phyloP scores from a whole-genome alignment of 2,797 vertebrate species.

The Melanotaenia boesemani region DNA sequence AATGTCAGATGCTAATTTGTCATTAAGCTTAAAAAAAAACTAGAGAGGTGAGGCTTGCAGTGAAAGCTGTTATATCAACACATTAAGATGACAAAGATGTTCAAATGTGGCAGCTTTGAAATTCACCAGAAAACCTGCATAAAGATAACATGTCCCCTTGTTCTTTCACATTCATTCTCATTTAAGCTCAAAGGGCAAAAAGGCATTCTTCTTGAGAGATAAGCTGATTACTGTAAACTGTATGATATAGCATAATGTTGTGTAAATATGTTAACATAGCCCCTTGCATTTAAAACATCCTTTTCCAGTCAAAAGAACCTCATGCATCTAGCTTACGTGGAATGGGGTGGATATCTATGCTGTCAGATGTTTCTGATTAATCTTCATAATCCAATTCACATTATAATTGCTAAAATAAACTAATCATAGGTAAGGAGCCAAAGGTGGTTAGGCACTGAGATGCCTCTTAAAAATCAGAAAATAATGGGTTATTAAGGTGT shows the following conservation, averaged over 20 bases:
- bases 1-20: conserved; percentile 56
- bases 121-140: neutral
- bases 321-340: conserved; percentile 34
- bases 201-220: conserved; percentile 5
- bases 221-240: neutral
- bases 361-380: conserved; percentile 60
- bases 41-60: conserved; percentile 16
- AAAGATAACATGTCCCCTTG: neutral
- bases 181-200: conserved; percentile 30
- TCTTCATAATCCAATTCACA: conserved; percentile 34
- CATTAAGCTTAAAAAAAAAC: conserved; percentile 33
- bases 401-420: conserved; percentile 29
- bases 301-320: conserved; percentile 16
- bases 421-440: conserved; percentile 32
- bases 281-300: conserved; percentile 3
- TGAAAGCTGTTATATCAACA: conserved; percentile 5
- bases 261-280: conserved; percentile 12
- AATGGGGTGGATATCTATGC: conserved; percentile 23
- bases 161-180: conserved; percentile 9
- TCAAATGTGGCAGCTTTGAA: neutral
- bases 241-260: conserved; percentile 25
- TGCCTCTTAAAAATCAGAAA: conserved; percentile 51
- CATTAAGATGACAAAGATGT: conserved; percentile 8
- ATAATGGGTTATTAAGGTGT: conserved; percentile 62
- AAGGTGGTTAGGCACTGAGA: conserved; percentile 26